These are phyloP conservation scores for Pampus argenteus DNA, from an alignment of 2,797 vertebrate species.

Conservation along the genomic window DNA sequence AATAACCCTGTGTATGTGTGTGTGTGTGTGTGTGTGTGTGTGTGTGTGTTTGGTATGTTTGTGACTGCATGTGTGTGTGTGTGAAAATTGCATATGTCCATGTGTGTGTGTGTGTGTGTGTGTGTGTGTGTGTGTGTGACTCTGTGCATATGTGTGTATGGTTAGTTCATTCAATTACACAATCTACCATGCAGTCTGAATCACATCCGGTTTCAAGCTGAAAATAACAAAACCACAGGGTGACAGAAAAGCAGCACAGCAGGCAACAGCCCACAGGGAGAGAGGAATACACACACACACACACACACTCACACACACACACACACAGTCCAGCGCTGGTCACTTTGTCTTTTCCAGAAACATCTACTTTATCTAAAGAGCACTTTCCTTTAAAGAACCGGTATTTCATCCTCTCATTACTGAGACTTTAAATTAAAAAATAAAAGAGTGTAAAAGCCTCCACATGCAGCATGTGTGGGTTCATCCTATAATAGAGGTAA, in stretches of 20 bases:
- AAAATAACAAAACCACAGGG: slow-evolving; percentile 87
- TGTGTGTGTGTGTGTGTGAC: background rate
- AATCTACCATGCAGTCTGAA: slow-evolving; percentile 84
- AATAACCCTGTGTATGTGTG: slow-evolving; percentile 34
- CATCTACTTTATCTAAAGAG: slow-evolving; percentile 27
- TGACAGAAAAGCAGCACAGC: slow-evolving; percentile 80
- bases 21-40: slow-evolving; percentile 9
- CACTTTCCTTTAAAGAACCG: background rate
- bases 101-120: slow-evolving; percentile 5
- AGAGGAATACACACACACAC: slow-evolving; percentile 40
- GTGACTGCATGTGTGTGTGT: slow-evolving; percentile 18
- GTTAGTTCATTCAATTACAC: slow-evolving; percentile 82
- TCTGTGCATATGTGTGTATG: slow-evolving; percentile 46
- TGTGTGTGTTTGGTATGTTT: slow-evolving; percentile 16
- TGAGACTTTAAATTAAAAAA: background rate
- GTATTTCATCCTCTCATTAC: background rate
- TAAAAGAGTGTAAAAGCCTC: background rate
- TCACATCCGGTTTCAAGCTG: slow-evolving; percentile 85
- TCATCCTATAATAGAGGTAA: background rate
- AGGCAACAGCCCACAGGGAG: slow-evolving; percentile 69
- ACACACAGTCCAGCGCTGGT: slow-evolving; percentile 37
- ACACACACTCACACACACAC: slow-evolving; percentile 23
- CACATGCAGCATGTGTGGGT: background rate
- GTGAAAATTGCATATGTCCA: background rate
- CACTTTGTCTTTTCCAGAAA: slow-evolving; percentile 47